Evolutionary conservation across 2,113 vertebrate genomes (phyloP), one percentile per base, ranked within the genome.

Genomic region (Martes martes): DNA sequence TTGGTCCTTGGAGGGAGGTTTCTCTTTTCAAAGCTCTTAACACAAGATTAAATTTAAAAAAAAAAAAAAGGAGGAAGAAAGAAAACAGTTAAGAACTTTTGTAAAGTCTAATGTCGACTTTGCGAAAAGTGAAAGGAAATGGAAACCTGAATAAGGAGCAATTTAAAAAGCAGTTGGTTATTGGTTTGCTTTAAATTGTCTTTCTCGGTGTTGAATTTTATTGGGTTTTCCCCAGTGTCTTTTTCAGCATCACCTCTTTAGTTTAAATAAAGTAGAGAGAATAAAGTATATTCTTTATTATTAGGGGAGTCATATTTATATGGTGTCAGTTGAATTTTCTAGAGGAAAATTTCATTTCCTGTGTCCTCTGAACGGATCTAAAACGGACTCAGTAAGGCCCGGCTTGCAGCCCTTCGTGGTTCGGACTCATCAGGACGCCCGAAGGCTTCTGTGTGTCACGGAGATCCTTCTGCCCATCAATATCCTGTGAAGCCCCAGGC

Each of bases 271-370:
- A 96, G 74, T 39, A 96, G 55, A 61, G 55, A 88, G 93, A 83
- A 93, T 98, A 82, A 89, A 78, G 74, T 36, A 88, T 96, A 71
- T 82, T 94, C 59, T 83, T 95, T 94, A 81, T 96, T 96, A 91
- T 93, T 97, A 91, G 81, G 33, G 80, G 76, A 98, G 79, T 4
- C 31, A 97, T 95, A 95, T 96, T 67, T 91, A 95, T 19, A 26
- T 33, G 98, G 94, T 69, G 92, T 87, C 36, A 92, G 42, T 73
- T 94, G 69, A 81, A 90, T 97, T 97, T 97, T 91, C 96, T 98
- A 59, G 50, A 97, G 97, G 39, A 97, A 98, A 98, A 93, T 97
- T 98, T 98, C 24, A 99, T 99, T 99, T 99, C 98, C 98, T 98
- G 84, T 98, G 92, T 85, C 91, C 95, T 85, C 96, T 96, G 98